Evolutionary conservation across 2,888 invertebrate genomes (phyloP).

Genomic region (Melanchra persicariae): DNA sequence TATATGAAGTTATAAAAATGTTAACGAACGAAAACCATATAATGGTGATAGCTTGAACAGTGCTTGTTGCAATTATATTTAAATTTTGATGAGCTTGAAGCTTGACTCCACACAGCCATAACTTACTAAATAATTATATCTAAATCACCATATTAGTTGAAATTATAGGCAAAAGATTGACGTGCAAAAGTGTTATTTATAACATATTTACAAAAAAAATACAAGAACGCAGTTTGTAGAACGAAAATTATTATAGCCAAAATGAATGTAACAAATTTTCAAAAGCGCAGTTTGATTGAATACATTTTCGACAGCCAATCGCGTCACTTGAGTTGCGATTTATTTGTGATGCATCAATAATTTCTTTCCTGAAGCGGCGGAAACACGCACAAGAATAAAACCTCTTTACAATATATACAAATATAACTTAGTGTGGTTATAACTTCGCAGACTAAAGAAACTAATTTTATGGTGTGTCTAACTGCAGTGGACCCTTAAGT

Average conservation of each 20-base stretch:
- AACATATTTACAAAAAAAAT: no score
- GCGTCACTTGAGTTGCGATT: no score
- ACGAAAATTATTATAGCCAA: no score
- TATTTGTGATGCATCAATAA: no score
- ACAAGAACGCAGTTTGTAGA: no score
- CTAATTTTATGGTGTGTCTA: conserved; percentile 32
- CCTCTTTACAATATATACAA: conserved; percentile 24
- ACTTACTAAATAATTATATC: not conserved
- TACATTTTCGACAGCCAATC: no score
- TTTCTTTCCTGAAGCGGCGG: no score
- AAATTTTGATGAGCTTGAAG: conserved; percentile 2
- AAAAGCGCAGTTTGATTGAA: no score
- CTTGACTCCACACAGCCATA: not conserved
- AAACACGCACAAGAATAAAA: not conserved
- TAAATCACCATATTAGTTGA: not conserved
- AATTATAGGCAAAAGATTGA: no score
- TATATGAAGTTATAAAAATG: conserved; percentile 21
- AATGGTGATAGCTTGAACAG: not conserved
- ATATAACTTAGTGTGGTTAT: conserved; percentile 3
- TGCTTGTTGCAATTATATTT: conserved; percentile 13
- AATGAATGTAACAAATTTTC: no score
- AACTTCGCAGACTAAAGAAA: conserved; percentile 9
- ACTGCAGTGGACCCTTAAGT: conserved; percentile 49
- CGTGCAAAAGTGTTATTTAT: no score
- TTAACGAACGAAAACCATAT: conserved; percentile 12